A percentile compares a stretch with the other conserved stretches of the same genome.
Conservation (phyloP, 2,113 vertebrate genomes). For the Leptosomus discolor region DNA sequence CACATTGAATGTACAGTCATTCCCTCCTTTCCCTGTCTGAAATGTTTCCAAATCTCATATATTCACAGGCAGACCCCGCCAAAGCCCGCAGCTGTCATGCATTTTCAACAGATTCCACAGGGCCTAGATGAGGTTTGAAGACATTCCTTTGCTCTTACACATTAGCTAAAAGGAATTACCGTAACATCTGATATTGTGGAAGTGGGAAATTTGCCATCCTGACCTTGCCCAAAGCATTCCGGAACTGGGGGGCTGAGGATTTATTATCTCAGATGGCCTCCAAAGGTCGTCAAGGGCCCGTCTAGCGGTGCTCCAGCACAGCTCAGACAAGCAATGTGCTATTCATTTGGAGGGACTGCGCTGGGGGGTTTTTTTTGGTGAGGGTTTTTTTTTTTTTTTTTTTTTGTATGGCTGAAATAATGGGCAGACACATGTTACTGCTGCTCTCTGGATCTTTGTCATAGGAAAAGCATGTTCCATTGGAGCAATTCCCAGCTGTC, state of each 20-base stretch:
- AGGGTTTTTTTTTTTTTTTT: background rate
- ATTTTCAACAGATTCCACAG: slow-evolving; percentile 98
- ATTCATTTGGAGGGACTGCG: slow-evolving; percentile 78
- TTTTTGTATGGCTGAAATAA: slow-evolving; percentile 42
- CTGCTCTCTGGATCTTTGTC: slow-evolving; percentile 85
- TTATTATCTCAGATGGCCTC: slow-evolving; percentile 88
- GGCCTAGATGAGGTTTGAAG: slow-evolving; percentile 88
- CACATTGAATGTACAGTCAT: slow-evolving; percentile 69
- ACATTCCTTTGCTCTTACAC: slow-evolving; percentile 96
- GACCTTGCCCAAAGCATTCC: slow-evolving; percentile 92
- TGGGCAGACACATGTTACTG: slow-evolving; percentile 84
- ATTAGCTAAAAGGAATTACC: slow-evolving; percentile 93
- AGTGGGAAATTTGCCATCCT: slow-evolving; percentile 91
- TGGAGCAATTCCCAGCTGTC: slow-evolving; percentile 90
- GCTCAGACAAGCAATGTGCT: slow-evolving; percentile 74
- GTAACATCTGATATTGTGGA: slow-evolving; percentile 98
- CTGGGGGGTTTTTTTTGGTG: background rate
- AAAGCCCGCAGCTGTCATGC: slow-evolving; percentile 94
- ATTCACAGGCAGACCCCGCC: slow-evolving; percentile 82
- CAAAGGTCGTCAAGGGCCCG: slow-evolving; percentile 73
- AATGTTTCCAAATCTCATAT: slow-evolving; percentile 82
- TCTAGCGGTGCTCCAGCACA: slow-evolving; percentile 20
- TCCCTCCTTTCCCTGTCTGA: slow-evolving; percentile 73
- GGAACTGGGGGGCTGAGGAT: slow-evolving; percentile 86
- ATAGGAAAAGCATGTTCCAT: slow-evolving; percentile 93